Percentiles rank a stretch among this genome's conserved stretches.
Evolutionary conservation across 2,888 invertebrate genomes (phyloP).

Genomic region (Mayetiola destructor): DNA sequence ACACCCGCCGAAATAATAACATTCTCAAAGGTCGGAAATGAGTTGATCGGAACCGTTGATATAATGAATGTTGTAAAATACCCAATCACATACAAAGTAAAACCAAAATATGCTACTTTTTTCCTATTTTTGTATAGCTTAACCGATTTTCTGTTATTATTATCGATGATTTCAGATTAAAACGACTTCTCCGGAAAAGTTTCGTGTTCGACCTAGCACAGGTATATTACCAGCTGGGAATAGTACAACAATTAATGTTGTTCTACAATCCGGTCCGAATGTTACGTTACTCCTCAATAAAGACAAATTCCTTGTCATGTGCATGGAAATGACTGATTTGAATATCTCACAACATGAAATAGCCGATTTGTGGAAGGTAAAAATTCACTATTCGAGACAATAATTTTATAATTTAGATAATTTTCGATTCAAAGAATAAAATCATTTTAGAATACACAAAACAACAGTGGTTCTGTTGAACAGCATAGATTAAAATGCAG

Average conservation of each 20-base stretch:
- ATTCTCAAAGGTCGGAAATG: slow-evolving; percentile 49
- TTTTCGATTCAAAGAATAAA: background rate
- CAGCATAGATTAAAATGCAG: slow-evolving; percentile 57
- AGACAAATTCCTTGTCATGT: slow-evolving; percentile 83
- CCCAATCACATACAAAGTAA: slow-evolving; percentile 53
- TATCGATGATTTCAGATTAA: slow-evolving; percentile 44
- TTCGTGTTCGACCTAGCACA: slow-evolving; percentile 77
- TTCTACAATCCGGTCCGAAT: slow-evolving; percentile 58
- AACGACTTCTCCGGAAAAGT: slow-evolving; percentile 91
- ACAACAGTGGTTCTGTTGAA: slow-evolving; percentile 42
- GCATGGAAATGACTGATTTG: slow-evolving; percentile 47
- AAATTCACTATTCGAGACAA: slow-evolving; percentile 21
- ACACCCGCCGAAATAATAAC: slow-evolving; percentile 55
- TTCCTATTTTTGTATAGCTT: slow-evolving; percentile 15
- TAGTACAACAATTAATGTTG: slow-evolving; percentile 51
- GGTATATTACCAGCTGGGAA: slow-evolving; percentile 56
- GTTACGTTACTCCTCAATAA: slow-evolving; percentile 47
- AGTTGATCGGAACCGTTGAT: slow-evolving; percentile 49
- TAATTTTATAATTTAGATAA: background rate
- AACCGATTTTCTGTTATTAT: background rate
- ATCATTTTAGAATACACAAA: slow-evolving; percentile 35
- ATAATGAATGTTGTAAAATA: slow-evolving; percentile 53
- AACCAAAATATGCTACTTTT: slow-evolving; percentile 14
- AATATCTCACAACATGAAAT: slow-evolving; percentile 47
- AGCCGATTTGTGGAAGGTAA: slow-evolving; percentile 56